Evolutionary conservation across 2,888 invertebrate genomes (phyloP), one percentile per base, ranked within the genome.

Genomic region (Drosophila mettleri): DNA sequence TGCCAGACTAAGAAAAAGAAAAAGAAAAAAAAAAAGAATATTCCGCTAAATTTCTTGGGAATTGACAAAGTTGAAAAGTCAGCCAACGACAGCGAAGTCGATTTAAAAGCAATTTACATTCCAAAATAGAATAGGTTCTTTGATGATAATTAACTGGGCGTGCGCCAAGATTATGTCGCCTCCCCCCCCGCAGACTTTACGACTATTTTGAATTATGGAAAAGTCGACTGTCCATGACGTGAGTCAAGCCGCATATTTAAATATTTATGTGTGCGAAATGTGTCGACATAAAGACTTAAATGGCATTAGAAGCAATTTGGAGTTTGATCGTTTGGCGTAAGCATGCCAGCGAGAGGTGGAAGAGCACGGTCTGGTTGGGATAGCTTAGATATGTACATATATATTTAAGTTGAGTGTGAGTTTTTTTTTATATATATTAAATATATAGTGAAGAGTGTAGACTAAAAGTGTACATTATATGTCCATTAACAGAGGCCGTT

Each of bases 81-180:
- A 60, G 55, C 55, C 22, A 3, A 6, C 18, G 45, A 45, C 51
- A 39, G 14, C 27, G 63, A 65, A 69, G 68, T 60, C 72, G 75
- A 77, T 85, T 84, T 82, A 88, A 84, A 79, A 71, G 85, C 80
- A 85, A 88, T 86, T 86, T 88, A 74, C 77, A 85, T 88, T 81
- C 73, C 78, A 68, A 74, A 80, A 80, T 62, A 76, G 61, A 81
- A 86, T 22, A 10, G 63, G 62, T 57, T 61, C 58, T 60, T 68
- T 79, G 73, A 79, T 88, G 82, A 82, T 83, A 87, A 83, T 87
- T 83, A 82, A 88, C 83, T 84, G 53, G 27, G 31, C 52, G 14
- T 3, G 18, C 18, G 16, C n/a, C 3, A 4, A 18, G 10, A 16
- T 22, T 8, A 33, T 24, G 14, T 36, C 34, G 14, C 51, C n/a